These are phyloP conservation scores for Melikaiella ostensackeni DNA, from an alignment of 2,888 invertebrate genomes.

Conservation along the genomic window DNA sequence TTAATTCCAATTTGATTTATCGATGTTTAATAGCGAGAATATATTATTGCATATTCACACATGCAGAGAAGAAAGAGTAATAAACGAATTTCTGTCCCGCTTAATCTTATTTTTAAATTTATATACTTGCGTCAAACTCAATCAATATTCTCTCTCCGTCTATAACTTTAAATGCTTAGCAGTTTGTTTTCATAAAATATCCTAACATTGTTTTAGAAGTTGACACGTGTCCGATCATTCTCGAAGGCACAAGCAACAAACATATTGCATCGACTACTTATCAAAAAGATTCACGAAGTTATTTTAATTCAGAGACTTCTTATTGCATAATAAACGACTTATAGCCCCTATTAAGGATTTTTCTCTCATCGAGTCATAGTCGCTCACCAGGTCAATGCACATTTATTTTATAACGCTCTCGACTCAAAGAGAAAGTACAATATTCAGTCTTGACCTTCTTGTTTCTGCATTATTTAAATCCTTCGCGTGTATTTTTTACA, in stretches of 20 bases:
- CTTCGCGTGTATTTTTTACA: neutral
- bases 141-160: constrained; percentile 1
- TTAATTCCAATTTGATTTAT: neutral
- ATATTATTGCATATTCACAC: neutral
- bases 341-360: neutral
- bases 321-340: neutral
- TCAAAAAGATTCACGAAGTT: constrained; percentile 10
- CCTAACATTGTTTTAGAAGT: neutral
- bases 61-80: neutral
- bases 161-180: neutral
- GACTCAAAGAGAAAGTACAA: constrained; percentile 2
- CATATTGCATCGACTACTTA: constrained; percentile 10
- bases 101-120: neutral
- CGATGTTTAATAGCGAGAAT: neutral
- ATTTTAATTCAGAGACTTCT: neutral
- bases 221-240: constrained; percentile 9
- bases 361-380: neutral
- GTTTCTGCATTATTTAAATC: neutral
- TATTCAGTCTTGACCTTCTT: neutral
- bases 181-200: constrained; percentile 13
- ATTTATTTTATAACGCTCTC: neutral
- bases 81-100: neutral
- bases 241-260: constrained; percentile 15
- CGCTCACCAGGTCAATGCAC: neutral
- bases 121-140: neutral